These are phyloP conservation scores for Malurus leucopterus DNA, from an alignment of 2,797 vertebrate species.

Conservation along the genomic window DNA sequence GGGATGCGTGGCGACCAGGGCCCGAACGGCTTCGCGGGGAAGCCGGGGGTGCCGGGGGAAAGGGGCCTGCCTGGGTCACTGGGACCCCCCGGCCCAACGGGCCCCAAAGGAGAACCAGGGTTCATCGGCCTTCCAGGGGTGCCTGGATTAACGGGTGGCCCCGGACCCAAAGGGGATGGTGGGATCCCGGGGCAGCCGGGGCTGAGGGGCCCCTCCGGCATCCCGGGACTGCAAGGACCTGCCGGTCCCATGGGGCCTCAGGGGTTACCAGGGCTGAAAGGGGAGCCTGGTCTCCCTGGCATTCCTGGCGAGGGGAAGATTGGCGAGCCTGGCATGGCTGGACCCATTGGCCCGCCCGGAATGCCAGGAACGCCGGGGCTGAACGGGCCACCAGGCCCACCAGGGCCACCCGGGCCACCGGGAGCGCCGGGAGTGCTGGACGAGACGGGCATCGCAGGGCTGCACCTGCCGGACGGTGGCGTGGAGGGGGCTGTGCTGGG, in stretches of 20 bases:
- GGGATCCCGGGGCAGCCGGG: constrained; percentile 89
- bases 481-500: constrained; percentile 87
- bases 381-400: constrained; percentile 82
- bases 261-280: constrained; percentile 87
- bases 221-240: constrained; percentile 92
- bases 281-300: constrained; percentile 86
- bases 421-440: constrained; percentile 83
- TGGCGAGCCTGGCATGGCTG: constrained; percentile 83
- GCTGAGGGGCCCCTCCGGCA: constrained; percentile 89
- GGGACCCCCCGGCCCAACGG: constrained; percentile 85
- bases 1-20: constrained; percentile 93
- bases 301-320: constrained; percentile 82
- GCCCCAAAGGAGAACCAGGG: constrained; percentile 90
- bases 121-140: constrained; percentile 88
- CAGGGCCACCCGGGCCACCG: constrained; percentile 88
- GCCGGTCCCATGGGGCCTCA: constrained; percentile 94
- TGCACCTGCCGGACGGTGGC: constrained; percentile 78
- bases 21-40: constrained; percentile 82
- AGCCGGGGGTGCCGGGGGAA: constrained; percentile 88
- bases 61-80: constrained; percentile 85
- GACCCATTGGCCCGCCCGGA: constrained; percentile 89
- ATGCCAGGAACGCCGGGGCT: constrained; percentile 84
- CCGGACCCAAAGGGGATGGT: constrained; percentile 86
- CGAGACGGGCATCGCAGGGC: constrained; percentile 83
- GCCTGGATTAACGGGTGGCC: constrained; percentile 79